Base-by-base conservation (phyloP, 2,888 invertebrate species). In the Drosophila cracens region DNA sequence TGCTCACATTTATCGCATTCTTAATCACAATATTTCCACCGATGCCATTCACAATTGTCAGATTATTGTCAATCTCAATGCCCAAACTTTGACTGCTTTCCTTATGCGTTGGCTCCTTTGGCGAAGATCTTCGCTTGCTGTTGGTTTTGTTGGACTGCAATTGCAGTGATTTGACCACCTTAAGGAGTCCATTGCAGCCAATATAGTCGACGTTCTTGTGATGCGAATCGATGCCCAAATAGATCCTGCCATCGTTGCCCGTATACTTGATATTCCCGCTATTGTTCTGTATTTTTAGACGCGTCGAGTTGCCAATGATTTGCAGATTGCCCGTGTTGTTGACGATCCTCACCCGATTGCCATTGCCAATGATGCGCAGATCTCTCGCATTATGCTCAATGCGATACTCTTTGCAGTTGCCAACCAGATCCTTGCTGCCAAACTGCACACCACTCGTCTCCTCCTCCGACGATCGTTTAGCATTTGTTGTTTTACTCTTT, bases 241-340 rank as follows among this genome's bases (percentile, higher is more conserved):
- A 92, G 59, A 93, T 92, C 54, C 92, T 91, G 6, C 93, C 93
- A 82, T 92, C 87, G 56, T 93, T 93, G 18, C 93, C 93, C 40
- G 89, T 93, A 64, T 92, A 93, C 56, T 90, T 90, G 10, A 93
- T 80, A 18, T 76, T 40, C 1, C 93, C 93, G 52, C 76, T 76
- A 60, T 93, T 93, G 21, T 81, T 76, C 29, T 84, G 81, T n/a
- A 93, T 92, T 74, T 93, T 93, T 18, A 93, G 82, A 36, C 90
- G 81, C 46, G 90, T 92, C 43, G 82, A 83, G 68, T 93, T 93
- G 27, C 93, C 93, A 60, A 93, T 90, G 13, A 93, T 82, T 51
- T 91, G 90, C 43, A 93, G 68, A 36, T 82, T 87, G n/a, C 92
- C 93, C 10, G 79, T 78, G 69, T 93, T 93, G 56, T 76, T 84